These are phyloP conservation scores for Tricholaema leucomelas DNA, from an alignment of 2,113 vertebrate genomes.

Conservation along the genomic window DNA sequence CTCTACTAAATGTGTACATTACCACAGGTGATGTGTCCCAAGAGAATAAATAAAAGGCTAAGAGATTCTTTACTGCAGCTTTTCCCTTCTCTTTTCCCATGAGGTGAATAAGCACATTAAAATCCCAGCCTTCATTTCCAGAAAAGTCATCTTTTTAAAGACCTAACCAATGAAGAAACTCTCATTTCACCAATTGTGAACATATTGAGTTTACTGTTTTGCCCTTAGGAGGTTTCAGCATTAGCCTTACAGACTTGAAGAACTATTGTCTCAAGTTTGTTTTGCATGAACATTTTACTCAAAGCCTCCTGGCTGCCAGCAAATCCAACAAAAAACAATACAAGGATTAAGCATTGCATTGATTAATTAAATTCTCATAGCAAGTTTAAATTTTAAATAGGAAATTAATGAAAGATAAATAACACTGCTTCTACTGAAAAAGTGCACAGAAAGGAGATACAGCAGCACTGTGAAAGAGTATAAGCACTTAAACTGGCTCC, in stretches of 20 bases:
- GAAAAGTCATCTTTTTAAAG: neutral
- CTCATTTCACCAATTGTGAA: neutral
- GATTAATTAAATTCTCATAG: neutral
- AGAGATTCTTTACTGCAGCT: neutral
- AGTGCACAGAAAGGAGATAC: neutral
- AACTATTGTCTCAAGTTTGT: neutral
- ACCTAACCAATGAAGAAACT: neutral
- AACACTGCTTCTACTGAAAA: neutral
- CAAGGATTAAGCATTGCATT: neutral
- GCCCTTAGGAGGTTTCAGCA: neutral
- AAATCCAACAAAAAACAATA: neutral
- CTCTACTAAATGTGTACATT: neutral
- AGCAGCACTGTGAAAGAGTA: neutral
- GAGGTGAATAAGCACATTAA: neutral
- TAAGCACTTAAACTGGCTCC: neutral
- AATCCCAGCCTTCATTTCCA: neutral
- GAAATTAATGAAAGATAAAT: slow-evolving; percentile 7
- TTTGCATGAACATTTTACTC: neutral
- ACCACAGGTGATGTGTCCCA: neutral
- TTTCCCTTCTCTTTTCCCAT: neutral
- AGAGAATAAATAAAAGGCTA: neutral
- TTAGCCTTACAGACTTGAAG: neutral
- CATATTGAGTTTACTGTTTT: neutral
- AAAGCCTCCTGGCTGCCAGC: neutral
- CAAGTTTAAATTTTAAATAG: neutral